Evolutionary conservation across 2,113 vertebrate species (phyloP), one percentile per base, ranked within the genome.

Genomic region (Tricholaema leucomelas): DNA sequence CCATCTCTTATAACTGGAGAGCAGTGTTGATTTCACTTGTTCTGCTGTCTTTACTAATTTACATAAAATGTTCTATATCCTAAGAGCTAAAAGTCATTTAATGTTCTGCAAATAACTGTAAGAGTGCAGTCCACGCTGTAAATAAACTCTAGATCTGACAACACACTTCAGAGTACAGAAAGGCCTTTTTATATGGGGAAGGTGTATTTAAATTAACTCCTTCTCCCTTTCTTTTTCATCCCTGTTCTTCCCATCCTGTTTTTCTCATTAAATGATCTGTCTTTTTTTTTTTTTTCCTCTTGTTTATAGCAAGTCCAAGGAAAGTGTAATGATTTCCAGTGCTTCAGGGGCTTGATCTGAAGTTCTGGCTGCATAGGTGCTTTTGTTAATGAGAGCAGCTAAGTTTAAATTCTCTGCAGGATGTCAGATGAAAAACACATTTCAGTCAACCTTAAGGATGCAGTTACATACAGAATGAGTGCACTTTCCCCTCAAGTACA

Each of bases 381-480:
- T 83, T 82, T 33, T 71, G 28, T 81, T 92, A 94, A 72, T 78
- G 54, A 78, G 86, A 90, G 44, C 58, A 78, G 48, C 44, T 58
- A 75, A 75, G 58, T n/a, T 80, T 72, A 67, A 92, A 52, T 71
- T 87, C 72, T 90, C 73, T 69, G 65, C 70, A 78, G 66, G 35
- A 23, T 44, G 16, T 83, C 35, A 19, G 72, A 87, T 80, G 76
- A 65, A 77, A 86, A 86, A 21, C n/a, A 86, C 24, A 16, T 92
- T 72, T 92, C 85, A 86, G 55, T 83, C 90, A 81, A 78, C n/a
- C 30, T 75, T 42, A 75, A 91, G 73, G 63, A 36, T 84, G 54
- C 38, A 44, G 80, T 73, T 75, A 44, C 30, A 58, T 65, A 69
- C 15, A 74, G 60, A 88, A 3, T 44, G 78, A 81, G 27, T 75